Percentiles rank a stretch among this genome's conserved stretches.
Evolutionary conservation across 2,113 vertebrate species (phyloP).

Genomic region (Hyla sarda): DNA sequence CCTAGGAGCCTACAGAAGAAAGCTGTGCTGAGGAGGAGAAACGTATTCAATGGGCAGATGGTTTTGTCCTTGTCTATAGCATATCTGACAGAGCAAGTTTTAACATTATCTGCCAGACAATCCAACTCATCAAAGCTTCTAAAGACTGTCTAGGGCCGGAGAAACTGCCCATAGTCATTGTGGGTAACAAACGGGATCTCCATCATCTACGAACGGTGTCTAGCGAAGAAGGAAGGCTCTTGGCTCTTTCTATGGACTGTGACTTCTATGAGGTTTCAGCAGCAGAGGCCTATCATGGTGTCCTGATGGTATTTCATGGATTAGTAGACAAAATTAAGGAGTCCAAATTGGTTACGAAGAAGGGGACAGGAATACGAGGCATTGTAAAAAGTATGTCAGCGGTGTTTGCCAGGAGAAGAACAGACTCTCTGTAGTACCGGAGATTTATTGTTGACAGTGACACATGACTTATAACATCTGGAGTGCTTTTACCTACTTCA

Average conservation of each 20-base stretch:
- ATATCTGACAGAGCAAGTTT: slow-evolving; percentile 88
- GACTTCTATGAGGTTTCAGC: slow-evolving; percentile 85
- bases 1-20: slow-evolving; percentile 71
- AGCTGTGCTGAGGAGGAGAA: slow-evolving; percentile 75
- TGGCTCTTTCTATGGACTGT: slow-evolving; percentile 81
- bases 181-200: slow-evolving; percentile 85
- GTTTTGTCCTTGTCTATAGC: slow-evolving; percentile 85
- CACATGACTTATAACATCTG: slow-evolving; percentile 13
- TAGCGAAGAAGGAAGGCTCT: slow-evolving; percentile 82
- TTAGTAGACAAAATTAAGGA: slow-evolving; percentile 78
- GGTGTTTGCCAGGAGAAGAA: slow-evolving; percentile 81
- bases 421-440: slow-evolving; percentile 77
- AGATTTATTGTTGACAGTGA: slow-evolving; percentile 7
- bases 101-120: slow-evolving; percentile 74
- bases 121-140: slow-evolving; percentile 79
- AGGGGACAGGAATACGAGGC: slow-evolving; percentile 76
- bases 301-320: slow-evolving; percentile 80
- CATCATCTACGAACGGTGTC: slow-evolving; percentile 78
- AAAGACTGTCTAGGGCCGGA: slow-evolving; percentile 75
- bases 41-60: slow-evolving; percentile 84
- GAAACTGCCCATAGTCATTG: slow-evolving; percentile 80
- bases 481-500: not conserved
- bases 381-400: slow-evolving; percentile 85
- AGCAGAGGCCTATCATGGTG: slow-evolving; percentile 83
- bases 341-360: slow-evolving; percentile 72